Conservation (phyloP, 2,113 vertebrate species). For the Aplodontia rufa region DNA sequence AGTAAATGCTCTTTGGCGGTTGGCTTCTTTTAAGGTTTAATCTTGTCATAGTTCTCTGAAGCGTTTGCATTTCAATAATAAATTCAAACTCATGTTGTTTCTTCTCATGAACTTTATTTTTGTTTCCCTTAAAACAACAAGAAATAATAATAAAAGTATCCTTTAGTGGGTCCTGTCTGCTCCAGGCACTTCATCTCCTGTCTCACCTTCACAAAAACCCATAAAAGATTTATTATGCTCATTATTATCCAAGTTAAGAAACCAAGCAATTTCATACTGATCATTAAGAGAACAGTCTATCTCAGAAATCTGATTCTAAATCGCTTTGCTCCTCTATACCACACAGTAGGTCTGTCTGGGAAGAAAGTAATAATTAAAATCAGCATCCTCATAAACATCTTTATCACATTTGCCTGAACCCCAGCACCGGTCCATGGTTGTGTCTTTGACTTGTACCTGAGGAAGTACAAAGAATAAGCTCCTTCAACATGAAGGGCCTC, state of each 20-base stretch:
- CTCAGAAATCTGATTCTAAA: neutral
- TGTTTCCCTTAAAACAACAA: neutral
- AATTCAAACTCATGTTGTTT: neutral
- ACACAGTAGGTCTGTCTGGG: neutral
- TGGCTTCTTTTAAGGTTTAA: neutral
- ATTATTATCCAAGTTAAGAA: slow-evolving; percentile 19
- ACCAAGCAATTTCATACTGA: neutral
- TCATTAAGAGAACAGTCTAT: neutral
- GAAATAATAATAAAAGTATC: neutral
- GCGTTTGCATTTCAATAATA: neutral
- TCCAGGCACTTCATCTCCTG: neutral
- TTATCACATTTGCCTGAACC: neutral
- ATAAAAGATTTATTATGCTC: neutral
- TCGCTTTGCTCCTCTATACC: neutral
- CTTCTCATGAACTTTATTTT: neutral
- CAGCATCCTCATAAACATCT: neutral
- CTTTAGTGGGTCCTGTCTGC: neutral
- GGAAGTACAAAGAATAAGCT: neutral
- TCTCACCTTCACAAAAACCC: neutral
- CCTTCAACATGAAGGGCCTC: neutral
- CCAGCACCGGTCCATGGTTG: neutral
- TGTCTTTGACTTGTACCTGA: neutral
- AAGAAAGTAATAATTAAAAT: neutral
- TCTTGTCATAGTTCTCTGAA: neutral
- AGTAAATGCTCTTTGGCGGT: neutral